A percentile compares a stretch with the other conserved stretches of the same genome.
Conservation (phyloP, 1,140 invertebrate species). For the Drosophila lini region DNA sequence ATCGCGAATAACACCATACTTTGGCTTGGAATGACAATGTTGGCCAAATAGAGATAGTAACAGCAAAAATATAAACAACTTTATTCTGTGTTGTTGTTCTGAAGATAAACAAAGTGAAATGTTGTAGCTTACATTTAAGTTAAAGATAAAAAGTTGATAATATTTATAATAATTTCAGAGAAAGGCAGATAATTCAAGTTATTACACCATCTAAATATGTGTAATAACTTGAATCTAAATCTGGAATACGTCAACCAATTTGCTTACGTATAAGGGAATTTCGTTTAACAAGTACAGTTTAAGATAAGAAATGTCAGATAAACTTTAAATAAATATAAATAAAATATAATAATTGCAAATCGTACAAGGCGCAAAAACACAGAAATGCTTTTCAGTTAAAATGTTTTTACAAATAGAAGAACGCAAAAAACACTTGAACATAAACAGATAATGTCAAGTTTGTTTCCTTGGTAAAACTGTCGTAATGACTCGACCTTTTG, state of each 20-base stretch:
- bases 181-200: neutral
- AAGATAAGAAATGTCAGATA: neutral
- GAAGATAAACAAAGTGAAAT: neutral
- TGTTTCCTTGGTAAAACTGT: neutral
- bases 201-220: neutral
- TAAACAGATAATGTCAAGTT: slow-evolving; percentile 1
- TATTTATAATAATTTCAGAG: neutral
- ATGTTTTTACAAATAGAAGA: neutral
- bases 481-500: neutral
- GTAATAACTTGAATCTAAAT: neutral
- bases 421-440: neutral
- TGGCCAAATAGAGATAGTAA: neutral
- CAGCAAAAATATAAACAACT: neutral
- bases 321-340: neutral
- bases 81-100: neutral
- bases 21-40: slow-evolving; percentile 12
- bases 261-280: neutral
- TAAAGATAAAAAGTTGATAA: neutral
- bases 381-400: slow-evolving; percentile 1
- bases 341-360: neutral
- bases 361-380: neutral
- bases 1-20: slow-evolving; percentile 49
- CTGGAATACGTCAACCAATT: neutral
- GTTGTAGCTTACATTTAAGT: neutral
- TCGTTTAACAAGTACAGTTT: neutral